These are phyloP conservation scores for Polydrusus cervinus DNA, from an alignment of 2,888 invertebrate genomes.

Conservation along the genomic window DNA sequence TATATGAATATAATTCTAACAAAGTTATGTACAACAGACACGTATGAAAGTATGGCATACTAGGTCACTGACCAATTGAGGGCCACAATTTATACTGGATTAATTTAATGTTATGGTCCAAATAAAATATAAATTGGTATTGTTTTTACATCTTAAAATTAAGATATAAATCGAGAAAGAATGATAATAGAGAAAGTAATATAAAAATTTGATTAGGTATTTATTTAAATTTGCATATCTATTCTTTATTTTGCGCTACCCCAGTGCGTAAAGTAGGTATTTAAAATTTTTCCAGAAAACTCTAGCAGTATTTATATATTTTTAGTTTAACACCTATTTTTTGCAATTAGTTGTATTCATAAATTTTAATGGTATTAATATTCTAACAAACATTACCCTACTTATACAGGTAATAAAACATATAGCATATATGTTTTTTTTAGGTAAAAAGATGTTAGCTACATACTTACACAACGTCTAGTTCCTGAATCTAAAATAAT, in stretches of 20 bases:
- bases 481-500: background rate
- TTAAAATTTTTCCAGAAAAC: too few species aligned
- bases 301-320: too few species aligned
- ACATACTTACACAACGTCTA: background rate
- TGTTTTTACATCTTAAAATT: background rate
- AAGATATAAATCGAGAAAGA: background rate
- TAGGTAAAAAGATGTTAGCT: background rate
- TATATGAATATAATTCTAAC: slow-evolving; percentile 23
- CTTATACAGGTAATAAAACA: too few species aligned
- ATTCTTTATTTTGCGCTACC: too few species aligned
- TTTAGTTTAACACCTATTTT: too few species aligned
- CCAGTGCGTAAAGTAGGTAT: too few species aligned
- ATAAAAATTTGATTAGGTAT: background rate
- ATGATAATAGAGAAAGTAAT: background rate
- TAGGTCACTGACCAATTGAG: slow-evolving; percentile 29
- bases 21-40: slow-evolving; percentile 13
- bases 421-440: background rate
- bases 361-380: too few species aligned
- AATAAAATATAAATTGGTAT: slow-evolving; percentile 5
- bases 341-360: too few species aligned
- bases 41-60: slow-evolving; percentile 23
- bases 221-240: too few species aligned
- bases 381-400: too few species aligned
- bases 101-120: slow-evolving; percentile 1
- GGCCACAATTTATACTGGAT: slow-evolving; percentile 3